Evolutionary conservation across 2,888 invertebrate species (phyloP), one percentile per base, ranked within the genome.

Genomic region (Caenorhabditis virilis): DNA sequence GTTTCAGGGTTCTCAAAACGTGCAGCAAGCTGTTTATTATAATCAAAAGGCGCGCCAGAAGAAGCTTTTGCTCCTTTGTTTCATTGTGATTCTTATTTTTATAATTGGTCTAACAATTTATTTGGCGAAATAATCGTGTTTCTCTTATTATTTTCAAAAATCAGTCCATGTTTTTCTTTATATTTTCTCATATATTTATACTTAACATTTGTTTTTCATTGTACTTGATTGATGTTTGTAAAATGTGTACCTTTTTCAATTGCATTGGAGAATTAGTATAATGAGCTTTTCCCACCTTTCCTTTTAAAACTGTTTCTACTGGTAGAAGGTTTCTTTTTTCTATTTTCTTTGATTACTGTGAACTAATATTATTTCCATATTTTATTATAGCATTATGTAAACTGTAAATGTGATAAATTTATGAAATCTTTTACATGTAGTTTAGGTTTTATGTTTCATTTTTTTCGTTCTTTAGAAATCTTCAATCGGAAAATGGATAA

Each of bases 21-120:
- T 82, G 11, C 72, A 75, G 26, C 79, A 78, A 60, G 80, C 82
- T 6, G 75, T 80, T 7, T 69, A 78, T 67, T 82, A 82, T 66
- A 77, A 82, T 51, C 68, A 68, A 16, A 72, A 77, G 48, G 78
- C 82, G 1, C 70, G 80, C 13, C 72, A 81, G 60, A 82, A 82
- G 70, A 79, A 82, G 60, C 39, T 69, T 18, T 53, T 79, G 52
- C 65, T 81, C 20, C 42, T 67, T 46, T 47, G 74, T 20, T 79
- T 78, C 64, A 59, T 76, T 33, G 25, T 59, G 13, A 64, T 76
- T 11, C 71, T 79, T 55, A 48, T 78, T 39, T 67, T 75, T 46
- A 74, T 76, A 49, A 66, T 76, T 22, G 72, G 63, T 18, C 62
- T 76, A 38, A 76, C 76, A 39, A 39, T 74, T 30, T 76, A 76